These are phyloP conservation scores for Dendrocincla tyrannina DNA, from an alignment of 2,797 vertebrate genomes.

Conservation along the genomic window DNA sequence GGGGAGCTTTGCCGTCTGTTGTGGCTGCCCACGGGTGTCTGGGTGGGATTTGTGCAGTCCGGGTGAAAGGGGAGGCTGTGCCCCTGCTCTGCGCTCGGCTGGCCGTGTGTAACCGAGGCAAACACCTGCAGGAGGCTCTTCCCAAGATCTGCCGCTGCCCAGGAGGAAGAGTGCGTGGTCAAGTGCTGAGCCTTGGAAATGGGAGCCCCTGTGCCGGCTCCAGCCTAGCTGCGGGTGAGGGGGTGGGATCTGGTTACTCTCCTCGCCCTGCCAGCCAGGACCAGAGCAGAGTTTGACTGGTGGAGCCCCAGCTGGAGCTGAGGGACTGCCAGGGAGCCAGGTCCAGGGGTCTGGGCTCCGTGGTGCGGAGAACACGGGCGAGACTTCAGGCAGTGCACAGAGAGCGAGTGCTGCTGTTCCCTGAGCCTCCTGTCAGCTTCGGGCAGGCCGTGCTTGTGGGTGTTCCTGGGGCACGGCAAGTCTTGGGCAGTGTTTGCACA, in stretches of 20 bases:
- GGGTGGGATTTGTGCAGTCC: background rate
- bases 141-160: rapidly evolving
- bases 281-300: background rate
- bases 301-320: background rate
- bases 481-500: background rate
- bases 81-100: background rate
- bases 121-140: background rate
- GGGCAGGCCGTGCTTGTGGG: background rate
- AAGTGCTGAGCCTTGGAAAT: background rate
- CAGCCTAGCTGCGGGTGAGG: background rate
- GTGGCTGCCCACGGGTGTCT: too few species aligned
- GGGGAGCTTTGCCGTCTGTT: too few species aligned
- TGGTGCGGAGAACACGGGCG: rapidly evolving
- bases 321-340: rapidly evolving
- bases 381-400: background rate
- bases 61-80: too few species aligned
- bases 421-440: background rate
- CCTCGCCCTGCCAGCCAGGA: background rate
- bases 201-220: background rate
- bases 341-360: rapidly evolving
- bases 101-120: background rate
- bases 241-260: background rate
- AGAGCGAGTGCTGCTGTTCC: background rate
- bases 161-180: background rate
- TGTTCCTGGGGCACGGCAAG: background rate